Evolutionary conservation across 2,113 vertebrate species (phyloP).

Genomic region (Triplophysa siluroides): DNA sequence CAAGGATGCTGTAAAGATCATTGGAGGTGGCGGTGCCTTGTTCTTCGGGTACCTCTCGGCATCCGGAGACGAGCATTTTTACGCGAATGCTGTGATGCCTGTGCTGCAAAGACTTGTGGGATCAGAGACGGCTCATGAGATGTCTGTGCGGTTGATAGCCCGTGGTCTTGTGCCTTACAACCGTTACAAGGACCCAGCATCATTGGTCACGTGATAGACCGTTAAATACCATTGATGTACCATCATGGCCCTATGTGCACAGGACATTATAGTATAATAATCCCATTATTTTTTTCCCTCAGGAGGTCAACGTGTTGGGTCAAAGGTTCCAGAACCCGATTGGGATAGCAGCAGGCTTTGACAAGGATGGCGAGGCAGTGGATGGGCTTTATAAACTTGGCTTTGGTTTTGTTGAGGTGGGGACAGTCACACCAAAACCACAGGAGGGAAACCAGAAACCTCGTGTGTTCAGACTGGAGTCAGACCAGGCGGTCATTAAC

Average conservation of each 20-base stretch:
- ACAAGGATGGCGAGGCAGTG: constrained; percentile 91
- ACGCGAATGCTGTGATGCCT: constrained; percentile 83
- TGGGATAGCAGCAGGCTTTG: constrained; percentile 93
- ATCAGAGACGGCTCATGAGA: constrained; percentile 80
- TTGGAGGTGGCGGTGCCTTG: constrained; percentile 78
- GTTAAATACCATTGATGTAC: too few relatives aligned
- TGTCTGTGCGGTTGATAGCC: constrained; percentile 75
- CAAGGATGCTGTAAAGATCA: constrained; percentile 68
- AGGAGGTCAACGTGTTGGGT: constrained; percentile 87
- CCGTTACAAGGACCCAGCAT: constrained; percentile 73
- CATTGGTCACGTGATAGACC: constrained; percentile 66
- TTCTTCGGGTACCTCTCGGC: constrained; percentile 81
- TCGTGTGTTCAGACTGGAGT: constrained; percentile 84
- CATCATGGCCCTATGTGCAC: too few relatives aligned
- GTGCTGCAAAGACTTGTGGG: constrained; percentile 77
- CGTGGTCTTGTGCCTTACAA: constrained; percentile 77
- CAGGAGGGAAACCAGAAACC: constrained; percentile 93
- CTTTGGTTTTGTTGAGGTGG: constrained; percentile 96
- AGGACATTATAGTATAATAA: background rate
- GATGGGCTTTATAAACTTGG: constrained; percentile 90
- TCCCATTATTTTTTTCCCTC: constrained; percentile 11
- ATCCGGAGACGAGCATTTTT: constrained; percentile 84
- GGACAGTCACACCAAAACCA: constrained; percentile 88
- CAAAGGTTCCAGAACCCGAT: constrained; percentile 86
- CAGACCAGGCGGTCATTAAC: constrained; percentile 90